Evolutionary conservation across 1,140 invertebrate species (phyloP).

Genomic region (Druon quercuslanigerum): DNA sequence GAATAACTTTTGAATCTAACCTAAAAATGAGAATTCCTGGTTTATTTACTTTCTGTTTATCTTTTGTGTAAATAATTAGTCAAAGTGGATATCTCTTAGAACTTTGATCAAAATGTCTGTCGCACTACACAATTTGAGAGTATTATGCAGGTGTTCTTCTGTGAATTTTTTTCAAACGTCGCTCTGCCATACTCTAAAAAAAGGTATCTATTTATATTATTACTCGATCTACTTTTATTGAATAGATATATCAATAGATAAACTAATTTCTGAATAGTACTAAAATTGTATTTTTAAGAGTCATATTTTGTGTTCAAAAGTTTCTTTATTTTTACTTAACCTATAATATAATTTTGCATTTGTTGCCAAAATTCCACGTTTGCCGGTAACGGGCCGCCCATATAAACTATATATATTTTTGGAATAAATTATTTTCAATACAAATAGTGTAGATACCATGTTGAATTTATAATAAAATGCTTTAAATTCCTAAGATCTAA

Average conservation of each 20-base stretch:
- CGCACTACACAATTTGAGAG: background rate
- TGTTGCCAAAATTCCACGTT: too few relatives aligned
- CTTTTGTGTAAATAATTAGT: background rate
- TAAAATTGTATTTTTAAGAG: background rate
- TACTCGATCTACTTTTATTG: background rate
- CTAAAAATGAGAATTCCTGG: too few relatives aligned
- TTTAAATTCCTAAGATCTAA: too few relatives aligned
- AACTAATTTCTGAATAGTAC: background rate
- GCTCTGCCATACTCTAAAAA: background rate
- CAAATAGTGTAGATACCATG: too few relatives aligned
- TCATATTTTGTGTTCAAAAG: too few relatives aligned
- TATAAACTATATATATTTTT: too few relatives aligned
- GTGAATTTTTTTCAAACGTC: constrained; percentile 10
- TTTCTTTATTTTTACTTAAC: too few relatives aligned
- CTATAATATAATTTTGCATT: too few relatives aligned
- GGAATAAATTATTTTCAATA: too few relatives aligned
- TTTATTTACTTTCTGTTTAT: background rate
- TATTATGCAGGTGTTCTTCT: background rate
- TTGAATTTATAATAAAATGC: too few relatives aligned
- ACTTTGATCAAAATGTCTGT: background rate
- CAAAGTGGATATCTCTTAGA: background rate
- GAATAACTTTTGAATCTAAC: too few relatives aligned
- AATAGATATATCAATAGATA: background rate
- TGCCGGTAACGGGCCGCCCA: too few relatives aligned
- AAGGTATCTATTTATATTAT: background rate